phyloP scores from a whole-genome alignment of 2,888 invertebrate species.

The Polydrusus pterygomalis region DNA sequence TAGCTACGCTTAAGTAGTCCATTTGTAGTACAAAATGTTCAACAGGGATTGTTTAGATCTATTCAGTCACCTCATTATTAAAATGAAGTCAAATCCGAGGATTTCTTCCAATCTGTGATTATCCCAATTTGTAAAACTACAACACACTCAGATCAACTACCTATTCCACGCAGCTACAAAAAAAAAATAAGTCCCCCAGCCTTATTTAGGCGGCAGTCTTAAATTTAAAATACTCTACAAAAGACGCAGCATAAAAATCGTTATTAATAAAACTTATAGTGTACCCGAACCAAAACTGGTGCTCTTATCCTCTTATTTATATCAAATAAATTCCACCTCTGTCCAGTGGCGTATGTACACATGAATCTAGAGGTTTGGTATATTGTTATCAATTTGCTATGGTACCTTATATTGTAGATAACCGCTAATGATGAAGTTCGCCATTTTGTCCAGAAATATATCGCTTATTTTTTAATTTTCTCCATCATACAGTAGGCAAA shows the following conservation, averaged over 20 bases:
- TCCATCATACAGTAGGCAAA: too few species aligned
- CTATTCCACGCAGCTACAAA: conserved; percentile 12
- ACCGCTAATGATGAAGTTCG: too few species aligned
- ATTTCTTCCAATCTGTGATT: neutral
- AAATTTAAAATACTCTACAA: conserved; percentile 38
- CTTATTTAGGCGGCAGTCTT: conserved; percentile 34
- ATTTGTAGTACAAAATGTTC: too few species aligned
- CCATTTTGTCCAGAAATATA: too few species aligned
- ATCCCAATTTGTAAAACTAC: neutral
- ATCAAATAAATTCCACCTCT: conserved; percentile 37
- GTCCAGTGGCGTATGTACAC: conserved; percentile 21
- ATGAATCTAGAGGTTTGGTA: too few species aligned
- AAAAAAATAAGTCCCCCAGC: conserved; percentile 6
- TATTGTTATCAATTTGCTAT: too few species aligned
- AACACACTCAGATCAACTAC: conserved; percentile 2
- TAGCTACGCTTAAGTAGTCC: too few species aligned
- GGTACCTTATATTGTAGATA: too few species aligned
- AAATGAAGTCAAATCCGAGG: neutral
- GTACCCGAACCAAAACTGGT: conserved; percentile 39
- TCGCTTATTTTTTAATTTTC: too few species aligned
- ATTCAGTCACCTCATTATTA: too few species aligned
- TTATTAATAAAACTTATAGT: conserved; percentile 47
- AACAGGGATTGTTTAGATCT: too few species aligned
- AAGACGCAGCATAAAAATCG: conserved; percentile 46
- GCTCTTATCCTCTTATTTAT: conserved; percentile 50